Conservation (phyloP, 2,888 invertebrate species). For the Drosophila setosimentum region DNA sequence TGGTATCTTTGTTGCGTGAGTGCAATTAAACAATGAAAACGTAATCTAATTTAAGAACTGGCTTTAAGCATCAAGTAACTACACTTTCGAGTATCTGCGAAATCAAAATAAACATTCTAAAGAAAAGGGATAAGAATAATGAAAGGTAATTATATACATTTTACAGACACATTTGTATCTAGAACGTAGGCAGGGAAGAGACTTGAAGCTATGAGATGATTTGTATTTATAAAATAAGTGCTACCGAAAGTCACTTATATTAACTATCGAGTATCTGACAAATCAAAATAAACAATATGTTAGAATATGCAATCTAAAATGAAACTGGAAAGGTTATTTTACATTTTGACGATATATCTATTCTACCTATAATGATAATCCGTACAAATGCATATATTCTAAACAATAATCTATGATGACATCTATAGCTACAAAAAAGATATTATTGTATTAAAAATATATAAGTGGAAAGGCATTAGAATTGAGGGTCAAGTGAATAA, state of each 20-base stretch:
- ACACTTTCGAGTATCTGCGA: neutral
- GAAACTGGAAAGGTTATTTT: neutral
- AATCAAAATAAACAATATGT: neutral
- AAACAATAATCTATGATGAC: neutral
- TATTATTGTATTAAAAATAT: neutral
- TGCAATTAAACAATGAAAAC: neutral
- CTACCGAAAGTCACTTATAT: neutral
- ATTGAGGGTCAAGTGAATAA: neutral
- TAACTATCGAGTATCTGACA: neutral
- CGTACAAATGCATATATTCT: neutral
- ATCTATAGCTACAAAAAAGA: neutral
- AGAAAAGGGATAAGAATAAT: neutral
- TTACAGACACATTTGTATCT: neutral
- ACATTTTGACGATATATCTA: neutral
- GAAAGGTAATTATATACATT: neutral
- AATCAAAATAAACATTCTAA: neutral
- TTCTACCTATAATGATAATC: neutral
- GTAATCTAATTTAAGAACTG: neutral
- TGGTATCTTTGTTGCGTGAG: conserved; percentile 88
- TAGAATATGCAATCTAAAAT: neutral
- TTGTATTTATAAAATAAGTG: neutral
- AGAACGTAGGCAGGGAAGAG: neutral
- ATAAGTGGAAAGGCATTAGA: neutral
- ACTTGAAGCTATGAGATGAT: neutral
- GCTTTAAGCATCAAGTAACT: neutral